Conservation (phyloP, 2,888 invertebrate species). For the Chloromyia formosa region DNA sequence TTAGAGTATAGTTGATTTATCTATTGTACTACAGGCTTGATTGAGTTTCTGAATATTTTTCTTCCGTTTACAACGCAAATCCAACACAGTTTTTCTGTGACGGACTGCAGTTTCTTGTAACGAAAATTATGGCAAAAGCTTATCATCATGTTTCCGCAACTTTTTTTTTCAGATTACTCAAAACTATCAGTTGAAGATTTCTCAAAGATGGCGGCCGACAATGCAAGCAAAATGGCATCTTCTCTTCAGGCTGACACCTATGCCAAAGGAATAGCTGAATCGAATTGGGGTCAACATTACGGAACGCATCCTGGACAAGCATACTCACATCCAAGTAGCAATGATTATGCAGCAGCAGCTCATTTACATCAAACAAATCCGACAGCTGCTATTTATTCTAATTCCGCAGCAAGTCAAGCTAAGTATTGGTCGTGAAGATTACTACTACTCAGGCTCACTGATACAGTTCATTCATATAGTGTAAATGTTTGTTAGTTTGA, state of each 20-base stretch:
- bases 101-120: too few species aligned
- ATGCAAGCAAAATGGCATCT: slow-evolving; percentile 63
- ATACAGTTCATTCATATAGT: not conserved
- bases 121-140: too few species aligned
- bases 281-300: slow-evolving; percentile 62
- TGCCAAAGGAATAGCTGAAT: slow-evolving; percentile 59
- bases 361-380: slow-evolving; percentile 54
- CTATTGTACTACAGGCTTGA: too few species aligned
- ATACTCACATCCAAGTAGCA: slow-evolving; percentile 53
- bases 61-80: too few species aligned
- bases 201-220: slow-evolving; percentile 65
- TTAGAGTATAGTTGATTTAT: too few species aligned
- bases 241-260: slow-evolving; percentile 60
- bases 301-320: slow-evolving; percentile 52
- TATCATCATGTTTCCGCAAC: too few species aligned
- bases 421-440: slow-evolving; percentile 62
- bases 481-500: not conserved
- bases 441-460: too few species aligned
- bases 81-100: too few species aligned
- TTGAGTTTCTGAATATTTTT: too few species aligned
- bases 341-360: slow-evolving; percentile 59
- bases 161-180: slow-evolving; percentile 65
- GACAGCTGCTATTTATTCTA: slow-evolving; percentile 59
- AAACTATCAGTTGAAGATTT: slow-evolving; percentile 66
- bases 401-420: slow-evolving; percentile 58